Base-by-base conservation (phyloP, 2,888 invertebrate species). In the Ophion ellenae region DNA sequence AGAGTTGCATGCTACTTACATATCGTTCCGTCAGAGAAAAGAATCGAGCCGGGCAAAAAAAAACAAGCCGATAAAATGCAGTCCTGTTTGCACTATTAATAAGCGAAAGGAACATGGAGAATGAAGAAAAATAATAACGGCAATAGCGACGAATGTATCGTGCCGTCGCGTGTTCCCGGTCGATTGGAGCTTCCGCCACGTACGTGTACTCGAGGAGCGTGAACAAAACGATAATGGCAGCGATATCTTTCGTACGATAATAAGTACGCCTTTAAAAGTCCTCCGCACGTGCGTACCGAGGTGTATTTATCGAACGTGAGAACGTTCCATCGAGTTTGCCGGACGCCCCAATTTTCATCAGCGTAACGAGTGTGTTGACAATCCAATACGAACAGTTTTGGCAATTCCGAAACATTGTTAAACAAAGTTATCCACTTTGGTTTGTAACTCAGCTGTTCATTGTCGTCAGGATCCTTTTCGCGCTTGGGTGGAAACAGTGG, bases 101-200 rank as follows among this genome's bases (percentile, higher is more conserved):
- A 2, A 69, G 20, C 24, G 20, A 36, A 66, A 64, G n/a, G 9
- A 40, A 32, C 36, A 63, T 47, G 24, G 32, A 53, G 20, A 32
- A 32, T 64, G 2, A 10, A 28, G 28, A 20, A 32, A 4, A 28
- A 47, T 53, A 28, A 67, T 61, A 78, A 78, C 17, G 20, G 17
- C 14, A 53, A 14, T 53, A 53, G 14, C 14, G 47, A 45, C 28
- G 40, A 45, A 76, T 66, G 59, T 69, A 69, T 69, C 69, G 69
- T 61, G 17, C 47, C 36, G 53, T 66, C 24, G 71, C 80, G 71
- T 80, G 71, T 53, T 80, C 63, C 6, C 64, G 64, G 53, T 73
- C 71, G 71, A 80, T 80, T 71, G 80, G 63, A 53, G 71, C 71
- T 59, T 73, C 71, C 63, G 20, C 71, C 71, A 80, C 80, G 80